These are phyloP conservation scores for Trichopria drosophilae DNA, from an alignment of 2,888 invertebrate genomes.

Conservation along the genomic window DNA sequence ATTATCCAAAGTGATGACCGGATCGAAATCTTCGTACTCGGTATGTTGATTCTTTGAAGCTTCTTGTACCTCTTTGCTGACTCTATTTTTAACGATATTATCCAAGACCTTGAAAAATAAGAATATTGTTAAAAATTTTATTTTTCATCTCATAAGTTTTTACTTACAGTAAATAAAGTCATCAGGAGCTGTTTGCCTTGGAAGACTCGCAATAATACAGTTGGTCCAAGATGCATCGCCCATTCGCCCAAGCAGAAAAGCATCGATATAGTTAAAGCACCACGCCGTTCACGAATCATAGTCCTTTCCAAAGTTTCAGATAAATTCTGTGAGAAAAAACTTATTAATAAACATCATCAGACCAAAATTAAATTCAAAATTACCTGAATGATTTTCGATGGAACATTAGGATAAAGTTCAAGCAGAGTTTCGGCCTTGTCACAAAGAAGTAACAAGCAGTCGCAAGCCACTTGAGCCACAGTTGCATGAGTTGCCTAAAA, in stretches of 20 bases:
- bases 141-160: neutral
- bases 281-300: conserved; percentile 57
- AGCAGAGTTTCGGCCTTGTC: conserved; percentile 78
- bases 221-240: conserved; percentile 81
- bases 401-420: conserved; percentile 72
- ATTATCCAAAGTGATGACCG: conserved; percentile 73
- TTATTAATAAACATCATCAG: conserved; percentile 7
- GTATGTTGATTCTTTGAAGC: conserved; percentile 48
- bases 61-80: conserved; percentile 38
- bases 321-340: conserved; percentile 52
- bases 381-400: conserved; percentile 66
- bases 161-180: conserved; percentile 72
- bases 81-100: conserved; percentile 53
- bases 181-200: conserved; percentile 64
- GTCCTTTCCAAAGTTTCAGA: conserved; percentile 61
- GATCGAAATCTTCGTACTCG: conserved; percentile 67
- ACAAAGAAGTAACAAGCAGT: conserved; percentile 75
- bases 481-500: conserved; percentile 58
- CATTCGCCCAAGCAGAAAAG: conserved; percentile 91
- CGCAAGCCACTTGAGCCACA: conserved; percentile 83
- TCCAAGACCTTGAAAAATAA: conserved; percentile 48
- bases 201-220: conserved; percentile 65
- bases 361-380: conserved; percentile 18
- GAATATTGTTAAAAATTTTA: conserved; percentile 1
- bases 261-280: conserved; percentile 75